Conservation (phyloP, 2,113 vertebrate genomes). For the Sphyrna mokarran region DNA sequence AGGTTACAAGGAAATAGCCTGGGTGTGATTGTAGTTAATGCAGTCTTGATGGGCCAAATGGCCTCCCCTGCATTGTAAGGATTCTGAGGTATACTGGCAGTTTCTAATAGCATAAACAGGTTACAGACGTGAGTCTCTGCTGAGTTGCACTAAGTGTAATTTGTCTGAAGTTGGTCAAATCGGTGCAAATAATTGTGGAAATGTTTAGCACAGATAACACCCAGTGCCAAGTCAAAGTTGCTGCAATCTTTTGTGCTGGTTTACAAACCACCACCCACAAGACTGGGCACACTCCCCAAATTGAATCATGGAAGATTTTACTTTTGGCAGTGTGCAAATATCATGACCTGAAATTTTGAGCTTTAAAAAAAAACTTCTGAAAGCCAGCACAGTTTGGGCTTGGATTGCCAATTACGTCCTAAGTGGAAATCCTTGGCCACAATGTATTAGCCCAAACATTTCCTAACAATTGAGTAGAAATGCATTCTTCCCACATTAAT, state of each 20-base stretch:
- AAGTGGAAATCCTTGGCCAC: neutral
- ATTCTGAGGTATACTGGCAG: neutral
- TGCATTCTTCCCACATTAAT: neutral
- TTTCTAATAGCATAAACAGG: neutral
- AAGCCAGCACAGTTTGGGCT: neutral
- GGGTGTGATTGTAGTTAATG: too few species aligned
- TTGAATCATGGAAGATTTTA: neutral
- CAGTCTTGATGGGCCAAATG: too few species aligned
- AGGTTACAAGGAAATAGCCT: too few species aligned
- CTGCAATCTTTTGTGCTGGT: neutral
- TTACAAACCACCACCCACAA: neutral
- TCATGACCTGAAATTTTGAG: neutral
- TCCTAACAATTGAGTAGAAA: neutral
- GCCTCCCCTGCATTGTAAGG: too few species aligned
- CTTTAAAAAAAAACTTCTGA: neutral
- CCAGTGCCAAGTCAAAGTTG: neutral
- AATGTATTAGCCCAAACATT: neutral
- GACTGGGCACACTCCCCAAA: neutral
- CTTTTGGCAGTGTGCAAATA: neutral
- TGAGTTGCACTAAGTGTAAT: neutral
- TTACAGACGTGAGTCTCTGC: neutral
- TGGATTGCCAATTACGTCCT: neutral
- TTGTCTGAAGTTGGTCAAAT: neutral
- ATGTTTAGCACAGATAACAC: neutral
- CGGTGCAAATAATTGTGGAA: neutral